Evolutionary conservation across 2,888 invertebrate genomes (phyloP), one percentile per base, ranked within the genome.

Genomic region (Andrena minutula): DNA sequence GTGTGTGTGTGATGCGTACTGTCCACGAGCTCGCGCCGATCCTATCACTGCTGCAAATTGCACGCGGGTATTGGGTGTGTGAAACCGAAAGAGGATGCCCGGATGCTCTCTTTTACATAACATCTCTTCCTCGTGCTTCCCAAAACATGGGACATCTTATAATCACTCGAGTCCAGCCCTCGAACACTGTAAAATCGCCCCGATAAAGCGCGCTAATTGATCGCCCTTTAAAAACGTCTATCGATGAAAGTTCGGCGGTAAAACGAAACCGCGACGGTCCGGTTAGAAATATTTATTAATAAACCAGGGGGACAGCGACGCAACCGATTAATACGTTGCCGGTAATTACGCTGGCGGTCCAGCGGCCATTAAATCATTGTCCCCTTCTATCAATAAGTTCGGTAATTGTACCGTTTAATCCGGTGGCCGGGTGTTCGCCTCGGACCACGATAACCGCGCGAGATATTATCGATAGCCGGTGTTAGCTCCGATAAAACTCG

Each of bases 1-100:
- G 47, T 64, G 32, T 64, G 58, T 41, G 65, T 58, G 26, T 41
- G 23, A 23, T 41, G 65, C 49, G 76, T 69, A 66, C 10, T 70
- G 35, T 77, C 80, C 80, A 70, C 78, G 80, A 86, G 82, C 82
- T 77, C 82, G 81, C 72, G 73, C 79, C 81, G 81, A 79, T 72
- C 23, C 56, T 73, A 71, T 78, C 80, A 81, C 73, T 77, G 79
- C 87, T 88, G 83, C 87, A 88, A 88, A 88, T 88, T 88, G 88
- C 87, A 88, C 86, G 83, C 76, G 68, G 77, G 72, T 72, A 71
- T 75, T 76, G 70, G 53, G 49, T 75, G 60, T 69, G 64, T 58
- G 74, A 66, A 78, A 82, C 75, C 83, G 68, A 80, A 83, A 69
- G 85, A 83, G 81, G 75, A 88, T 82, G 72, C 77, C 77, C 79